Evolutionary conservation across 2,797 vertebrate genomes (phyloP).

Genomic region (Ctenosaura bakeri): DNA sequence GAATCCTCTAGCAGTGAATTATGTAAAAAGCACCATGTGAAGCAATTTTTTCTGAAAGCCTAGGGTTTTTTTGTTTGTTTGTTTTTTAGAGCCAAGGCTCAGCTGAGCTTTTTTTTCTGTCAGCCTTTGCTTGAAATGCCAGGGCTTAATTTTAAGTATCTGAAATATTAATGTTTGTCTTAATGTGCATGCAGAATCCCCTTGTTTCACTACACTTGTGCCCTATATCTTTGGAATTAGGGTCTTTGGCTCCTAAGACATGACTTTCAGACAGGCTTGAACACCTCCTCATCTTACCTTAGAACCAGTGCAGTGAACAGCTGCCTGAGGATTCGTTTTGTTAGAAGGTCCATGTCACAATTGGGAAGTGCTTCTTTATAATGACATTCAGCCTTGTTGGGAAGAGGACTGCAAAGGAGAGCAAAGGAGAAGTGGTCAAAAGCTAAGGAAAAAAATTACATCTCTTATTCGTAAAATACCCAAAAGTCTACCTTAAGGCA

Average conservation of each 20-base stretch:
- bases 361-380: neutral
- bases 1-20: neutral
- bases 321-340: neutral
- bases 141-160: neutral
- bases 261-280: neutral
- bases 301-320: neutral
- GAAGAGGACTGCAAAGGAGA: neutral
- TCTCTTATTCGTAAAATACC: too few relatives aligned
- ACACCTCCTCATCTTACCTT: neutral
- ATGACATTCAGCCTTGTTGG: neutral
- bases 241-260: neutral
- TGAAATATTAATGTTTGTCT: neutral
- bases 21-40: neutral
- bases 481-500: neutral
- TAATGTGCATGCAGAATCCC: neutral
- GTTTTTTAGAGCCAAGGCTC: neutral
- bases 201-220: neutral
- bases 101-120: neutral
- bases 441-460: neutral
- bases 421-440: neutral
- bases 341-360: neutral
- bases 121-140: neutral
- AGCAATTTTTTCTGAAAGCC: neutral
- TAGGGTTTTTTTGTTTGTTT: neutral
- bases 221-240: neutral